Base-by-base conservation (phyloP, 1,140 invertebrate species). In the Drosophila elegans region DNA sequence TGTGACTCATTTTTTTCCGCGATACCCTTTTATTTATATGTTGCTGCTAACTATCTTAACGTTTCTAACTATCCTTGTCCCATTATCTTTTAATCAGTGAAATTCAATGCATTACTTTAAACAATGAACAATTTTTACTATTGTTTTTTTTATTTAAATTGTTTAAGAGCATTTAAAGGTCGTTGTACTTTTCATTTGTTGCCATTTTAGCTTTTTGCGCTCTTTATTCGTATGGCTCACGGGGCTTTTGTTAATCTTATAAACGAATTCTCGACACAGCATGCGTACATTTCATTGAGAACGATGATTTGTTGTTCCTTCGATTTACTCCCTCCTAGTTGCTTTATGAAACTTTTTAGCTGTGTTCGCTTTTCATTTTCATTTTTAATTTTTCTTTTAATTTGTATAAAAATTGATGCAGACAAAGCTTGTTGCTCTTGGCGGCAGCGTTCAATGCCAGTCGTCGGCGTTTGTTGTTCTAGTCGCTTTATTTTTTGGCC, bases 341-440 rank as follows among this genome's bases (percentile, higher is more conserved):
- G 56, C 83, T 88, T 75, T 79, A 88, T 86, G 62, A 86, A 88
- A 88, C 64, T 66, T 83, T 86, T 81, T 67, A 34, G 76, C 55
- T 68, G 59, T 49, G 34, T 68, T 75, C 16, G 56, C 46, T 73
- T 63, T 38, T 71, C 64, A 56, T 66, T 61, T 81, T 49, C 41
- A 44, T 39, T 66, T 68, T 56, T 61, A 39, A 53, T 69, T 78
- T 72, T 78, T 59, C 69, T 82, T 76, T 86, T 88, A 80, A 84
- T 88, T 89, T 74, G 76, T 83, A 84, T 84, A 83, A 69, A 89
- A 73, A 76, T 77, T 73, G 79, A 72, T 74, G 86, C 74, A 88
- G 73, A 62, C 84, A 75, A 57, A 80, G 84, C 84, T 80, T 89
- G 77, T 89, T 89, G 84, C 84, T 89, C 84, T 89, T 89, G 84